Percentiles rank a stretch among this genome's conserved stretches.
phyloP scores from a whole-genome alignment of 2,113 vertebrate genomes.

The Eublepharis macularius region DNA sequence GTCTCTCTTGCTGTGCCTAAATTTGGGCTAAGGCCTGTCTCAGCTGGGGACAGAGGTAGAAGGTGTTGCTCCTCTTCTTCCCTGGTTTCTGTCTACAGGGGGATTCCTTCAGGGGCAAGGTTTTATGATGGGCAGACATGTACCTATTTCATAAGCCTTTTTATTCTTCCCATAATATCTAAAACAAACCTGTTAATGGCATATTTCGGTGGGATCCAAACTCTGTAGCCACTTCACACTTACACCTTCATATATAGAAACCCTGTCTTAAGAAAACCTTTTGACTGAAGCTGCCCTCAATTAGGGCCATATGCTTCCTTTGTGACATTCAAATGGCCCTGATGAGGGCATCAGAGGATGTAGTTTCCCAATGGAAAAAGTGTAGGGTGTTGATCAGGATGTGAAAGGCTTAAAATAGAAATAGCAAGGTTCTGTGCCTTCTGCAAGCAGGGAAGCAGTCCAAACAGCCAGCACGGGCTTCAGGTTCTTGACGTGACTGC shows the following conservation, averaged over 20 bases:
- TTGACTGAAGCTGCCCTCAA: not conserved
- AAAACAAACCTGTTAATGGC: not conserved
- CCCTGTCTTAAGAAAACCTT: not conserved
- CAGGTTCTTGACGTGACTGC: not conserved
- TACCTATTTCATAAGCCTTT: not conserved
- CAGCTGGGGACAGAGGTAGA: not conserved
- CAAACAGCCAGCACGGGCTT: not conserved
- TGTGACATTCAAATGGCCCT: not conserved
- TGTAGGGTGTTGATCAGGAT: conserved; percentile 25
- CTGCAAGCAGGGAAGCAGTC: not conserved
- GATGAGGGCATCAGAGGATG: not conserved
- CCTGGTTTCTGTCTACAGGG: not conserved
- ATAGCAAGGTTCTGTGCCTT: not conserved
- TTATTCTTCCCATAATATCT: not conserved
- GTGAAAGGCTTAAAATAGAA: conserved; percentile 21
- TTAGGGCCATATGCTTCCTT: not conserved
- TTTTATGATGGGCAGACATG: not conserved
- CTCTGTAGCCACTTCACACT: not conserved
- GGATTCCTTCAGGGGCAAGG: not conserved
- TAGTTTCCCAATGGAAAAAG: conserved; percentile 12
- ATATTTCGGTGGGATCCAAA: not conserved
- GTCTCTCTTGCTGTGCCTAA: not conserved
- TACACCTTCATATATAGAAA: not conserved
- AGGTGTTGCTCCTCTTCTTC: not conserved
- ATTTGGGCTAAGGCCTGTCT: not conserved